A percentile compares a stretch with the other conserved stretches of the same genome.
phyloP scores from a whole-genome alignment of 1,140 invertebrate species.

The Samia ricini region DNA sequence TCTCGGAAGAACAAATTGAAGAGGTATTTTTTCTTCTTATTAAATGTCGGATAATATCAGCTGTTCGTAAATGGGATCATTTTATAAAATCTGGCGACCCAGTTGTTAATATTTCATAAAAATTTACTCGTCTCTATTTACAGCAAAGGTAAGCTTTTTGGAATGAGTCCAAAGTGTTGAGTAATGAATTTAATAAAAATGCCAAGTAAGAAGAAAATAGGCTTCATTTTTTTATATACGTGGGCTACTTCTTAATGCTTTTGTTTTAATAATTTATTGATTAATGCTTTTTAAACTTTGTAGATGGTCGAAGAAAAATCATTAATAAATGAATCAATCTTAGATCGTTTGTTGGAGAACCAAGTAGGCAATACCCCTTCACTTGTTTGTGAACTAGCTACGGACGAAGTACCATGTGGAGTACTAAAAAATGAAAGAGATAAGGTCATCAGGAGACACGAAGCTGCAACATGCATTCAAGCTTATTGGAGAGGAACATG shows the following conservation, averaged over 20 bases:
- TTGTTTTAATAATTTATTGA: background rate
- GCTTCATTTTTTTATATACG: too few species aligned
- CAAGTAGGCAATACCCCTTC: slow-evolving; percentile 14
- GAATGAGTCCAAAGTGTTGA: too few species aligned
- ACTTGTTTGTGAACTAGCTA: slow-evolving; percentile 46
- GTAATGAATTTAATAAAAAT: too few species aligned
- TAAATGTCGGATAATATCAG: too few species aligned
- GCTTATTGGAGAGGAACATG: slow-evolving; percentile 57
- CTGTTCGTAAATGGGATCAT: too few species aligned
- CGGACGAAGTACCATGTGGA: slow-evolving; percentile 47
- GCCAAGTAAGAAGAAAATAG: too few species aligned
- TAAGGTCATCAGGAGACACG: slow-evolving; percentile 44
- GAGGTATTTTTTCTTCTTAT: slow-evolving; percentile 14
- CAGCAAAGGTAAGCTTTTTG: too few species aligned
- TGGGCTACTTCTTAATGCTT: background rate
- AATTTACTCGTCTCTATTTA: too few species aligned
- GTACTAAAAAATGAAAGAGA: slow-evolving; percentile 50
- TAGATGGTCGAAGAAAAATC: slow-evolving; percentile 32
- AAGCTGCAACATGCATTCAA: slow-evolving; percentile 55
- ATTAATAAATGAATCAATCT: slow-evolving; percentile 22
- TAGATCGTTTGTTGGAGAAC: background rate
- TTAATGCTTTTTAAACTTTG: too few species aligned
- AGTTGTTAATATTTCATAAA: too few species aligned
- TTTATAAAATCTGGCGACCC: too few species aligned
- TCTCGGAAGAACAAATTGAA: slow-evolving; percentile 31